Evolutionary conservation across 64 coral and sea anemone species (phyloP).

Genomic region (Stylophora pistillata): DNA sequence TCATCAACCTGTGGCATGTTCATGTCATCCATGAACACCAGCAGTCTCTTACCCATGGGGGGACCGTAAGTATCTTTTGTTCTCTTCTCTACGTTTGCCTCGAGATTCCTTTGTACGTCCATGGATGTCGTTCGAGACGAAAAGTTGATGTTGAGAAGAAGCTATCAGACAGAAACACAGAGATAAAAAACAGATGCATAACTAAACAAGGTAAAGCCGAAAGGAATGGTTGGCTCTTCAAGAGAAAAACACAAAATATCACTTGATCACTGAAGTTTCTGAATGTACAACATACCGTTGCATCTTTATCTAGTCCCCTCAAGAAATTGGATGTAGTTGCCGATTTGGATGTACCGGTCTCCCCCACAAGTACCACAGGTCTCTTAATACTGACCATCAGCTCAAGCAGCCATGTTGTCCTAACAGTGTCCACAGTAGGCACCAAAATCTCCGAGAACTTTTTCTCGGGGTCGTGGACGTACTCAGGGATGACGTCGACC

Average conservation of each 20-base stretch:
- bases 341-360: constrained; percentile 96
- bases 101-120: constrained; percentile 95
- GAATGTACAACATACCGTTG: constrained; percentile 57
- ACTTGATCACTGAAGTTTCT: neutral
- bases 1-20: constrained; percentile 99
- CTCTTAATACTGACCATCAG: constrained; percentile 91
- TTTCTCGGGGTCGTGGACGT: constrained; percentile 88
- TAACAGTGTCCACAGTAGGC: constrained; percentile 94
- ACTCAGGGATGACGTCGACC: constrained; percentile 92
- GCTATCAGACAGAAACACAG: constrained; percentile 7
- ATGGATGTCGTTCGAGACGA: constrained; percentile 98
- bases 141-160: constrained; percentile 98
- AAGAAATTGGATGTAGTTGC: constrained; percentile 94
- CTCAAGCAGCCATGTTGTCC: constrained; percentile 94
- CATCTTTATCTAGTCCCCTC: constrained; percentile 77
- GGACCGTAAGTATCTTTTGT: constrained; percentile 99
- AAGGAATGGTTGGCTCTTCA: no score
- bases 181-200: neutral
- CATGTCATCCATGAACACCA: constrained; percentile 99
- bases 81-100: constrained; percentile 97
- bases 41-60: constrained; percentile 94
- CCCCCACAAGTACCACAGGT: constrained; percentile 90
- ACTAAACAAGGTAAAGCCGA: neutral
- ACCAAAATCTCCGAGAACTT: constrained; percentile 99
- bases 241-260: neutral